Conservation (phyloP, 1,140 invertebrate genomes). For the Mylabris phalerata region DNA sequence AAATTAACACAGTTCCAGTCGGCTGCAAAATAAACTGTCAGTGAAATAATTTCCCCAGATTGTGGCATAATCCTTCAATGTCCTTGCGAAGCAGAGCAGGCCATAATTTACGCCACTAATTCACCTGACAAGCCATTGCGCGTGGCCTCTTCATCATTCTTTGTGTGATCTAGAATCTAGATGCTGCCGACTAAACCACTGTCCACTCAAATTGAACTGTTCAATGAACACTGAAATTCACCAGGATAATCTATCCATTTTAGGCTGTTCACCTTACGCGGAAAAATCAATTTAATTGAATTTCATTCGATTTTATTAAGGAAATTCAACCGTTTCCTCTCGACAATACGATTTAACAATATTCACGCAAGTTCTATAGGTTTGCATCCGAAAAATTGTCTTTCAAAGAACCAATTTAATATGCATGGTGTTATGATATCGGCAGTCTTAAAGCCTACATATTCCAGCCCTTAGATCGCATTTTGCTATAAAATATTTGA, state of each 20-base stretch:
- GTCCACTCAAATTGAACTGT: slow-evolving; percentile 7
- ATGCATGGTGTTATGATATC: slow-evolving; percentile 6
- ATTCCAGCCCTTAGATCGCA: slow-evolving; percentile 5
- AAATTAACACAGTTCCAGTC: slow-evolving; percentile 2
- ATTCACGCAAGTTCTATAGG: neutral
- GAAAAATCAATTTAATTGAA: neutral
- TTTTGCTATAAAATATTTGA: slow-evolving; percentile 13
- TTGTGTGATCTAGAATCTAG: slow-evolving; percentile 17
- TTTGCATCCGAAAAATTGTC: slow-evolving; percentile 8
- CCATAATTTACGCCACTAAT: slow-evolving; percentile 34
- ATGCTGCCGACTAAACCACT: slow-evolving; percentile 7
- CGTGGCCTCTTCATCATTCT: slow-evolving; percentile 24
- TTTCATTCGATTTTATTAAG: too few relatives aligned
- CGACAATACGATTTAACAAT: too few relatives aligned
- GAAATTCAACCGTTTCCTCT: too few relatives aligned
- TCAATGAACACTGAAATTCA: slow-evolving; percentile 9
- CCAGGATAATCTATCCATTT: too few relatives aligned
- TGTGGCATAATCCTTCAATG: slow-evolving; percentile 30
- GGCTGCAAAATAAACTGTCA: slow-evolving; percentile 15
- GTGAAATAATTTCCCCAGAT: slow-evolving; percentile 33
- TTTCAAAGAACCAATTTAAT: slow-evolving; percentile 12
- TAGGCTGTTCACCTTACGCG: neutral
- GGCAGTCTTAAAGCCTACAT: neutral
- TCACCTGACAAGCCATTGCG: slow-evolving; percentile 29
- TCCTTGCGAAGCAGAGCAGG: slow-evolving; percentile 16